These are phyloP conservation scores for Arnoldichthys spilopterus DNA, from an alignment of 2,797 vertebrate genomes.

Conservation along the genomic window DNA sequence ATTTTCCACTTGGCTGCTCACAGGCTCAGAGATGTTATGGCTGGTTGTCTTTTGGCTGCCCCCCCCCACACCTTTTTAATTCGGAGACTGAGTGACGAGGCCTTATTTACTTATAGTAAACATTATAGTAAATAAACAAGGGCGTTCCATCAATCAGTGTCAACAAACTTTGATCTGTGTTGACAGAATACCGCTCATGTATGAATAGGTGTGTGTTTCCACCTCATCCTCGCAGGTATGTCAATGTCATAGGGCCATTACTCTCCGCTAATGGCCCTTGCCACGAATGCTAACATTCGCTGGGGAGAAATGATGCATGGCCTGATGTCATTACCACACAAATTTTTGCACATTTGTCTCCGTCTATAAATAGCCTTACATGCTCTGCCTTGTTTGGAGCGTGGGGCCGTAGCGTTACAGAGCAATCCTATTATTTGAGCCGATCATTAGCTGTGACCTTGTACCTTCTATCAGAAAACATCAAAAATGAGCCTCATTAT, in stretches of 20 bases:
- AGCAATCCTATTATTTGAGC: not conserved
- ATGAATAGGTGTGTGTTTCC: conserved; percentile 21
- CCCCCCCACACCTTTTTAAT: conserved; percentile 40
- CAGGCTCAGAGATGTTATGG: conserved; percentile 6
- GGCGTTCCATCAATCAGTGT: conserved; percentile 63
- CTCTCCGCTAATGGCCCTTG: conserved; percentile 48
- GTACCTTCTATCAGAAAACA: not conserved
- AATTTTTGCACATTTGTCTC: conserved; percentile 31
- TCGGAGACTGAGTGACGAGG: conserved; percentile 56
- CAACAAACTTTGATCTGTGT: conserved; percentile 44
- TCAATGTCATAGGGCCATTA: conserved; percentile 58
- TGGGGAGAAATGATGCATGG: conserved; percentile 51
- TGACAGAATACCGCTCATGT: conserved; percentile 39
- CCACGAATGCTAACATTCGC: conserved; percentile 50
- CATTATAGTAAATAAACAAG: conserved; percentile 63
- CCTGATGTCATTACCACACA: conserved; percentile 47
- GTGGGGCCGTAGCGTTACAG: not conserved
- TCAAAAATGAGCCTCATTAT: conserved; percentile 33
- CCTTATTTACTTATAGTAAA: conserved; percentile 69
- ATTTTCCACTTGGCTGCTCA: conserved; percentile 61
- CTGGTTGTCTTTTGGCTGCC: conserved; percentile 52
- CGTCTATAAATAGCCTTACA: conserved; percentile 51
- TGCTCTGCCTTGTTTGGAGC: conserved; percentile 5
- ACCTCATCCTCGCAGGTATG: conserved; percentile 41
- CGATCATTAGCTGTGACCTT: not conserved